phyloP scores from a whole-genome alignment of 2,888 invertebrate genomes.

The Zygaena filipendulae region DNA sequence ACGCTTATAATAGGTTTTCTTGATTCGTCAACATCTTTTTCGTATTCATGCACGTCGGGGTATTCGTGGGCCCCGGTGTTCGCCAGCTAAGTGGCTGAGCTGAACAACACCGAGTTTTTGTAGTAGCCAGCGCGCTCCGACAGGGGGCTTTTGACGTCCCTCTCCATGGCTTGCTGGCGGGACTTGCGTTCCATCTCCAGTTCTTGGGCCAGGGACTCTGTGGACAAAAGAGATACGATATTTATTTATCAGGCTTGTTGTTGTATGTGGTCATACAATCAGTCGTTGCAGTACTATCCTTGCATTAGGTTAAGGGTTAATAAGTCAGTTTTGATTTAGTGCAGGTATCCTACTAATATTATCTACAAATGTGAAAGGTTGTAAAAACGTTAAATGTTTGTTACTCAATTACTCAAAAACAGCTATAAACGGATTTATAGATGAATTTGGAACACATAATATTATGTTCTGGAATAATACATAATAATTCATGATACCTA shows the following conservation, averaged over 20 bases:
- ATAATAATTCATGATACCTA: too few species aligned
- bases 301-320: too few species aligned
- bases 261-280: background rate
- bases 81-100: conserved; percentile 81
- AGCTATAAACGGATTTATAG: too few species aligned
- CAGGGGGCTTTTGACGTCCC: conserved; percentile 87
- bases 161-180: conserved; percentile 81
- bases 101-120: conserved; percentile 90
- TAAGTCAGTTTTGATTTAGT: too few species aligned
- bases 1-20: conserved; percentile 66
- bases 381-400: too few species aligned
- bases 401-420: too few species aligned
- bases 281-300: too few species aligned
- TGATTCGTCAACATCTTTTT: conserved; percentile 42
- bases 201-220: conserved; percentile 89
- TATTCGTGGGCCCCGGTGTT: conserved; percentile 43
- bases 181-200: conserved; percentile 89
- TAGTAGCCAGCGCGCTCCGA: conserved; percentile 86
- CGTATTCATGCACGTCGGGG: conserved; percentile 47
- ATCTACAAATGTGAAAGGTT: too few species aligned
- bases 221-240: conserved; percentile 41
- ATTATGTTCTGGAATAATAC: too few species aligned
- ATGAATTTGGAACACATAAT: too few species aligned
- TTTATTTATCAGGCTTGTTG: background rate
- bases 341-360: too few species aligned